Base-by-base conservation (phyloP, 23 tunicate species). In the Ciona savignyi region DNA sequence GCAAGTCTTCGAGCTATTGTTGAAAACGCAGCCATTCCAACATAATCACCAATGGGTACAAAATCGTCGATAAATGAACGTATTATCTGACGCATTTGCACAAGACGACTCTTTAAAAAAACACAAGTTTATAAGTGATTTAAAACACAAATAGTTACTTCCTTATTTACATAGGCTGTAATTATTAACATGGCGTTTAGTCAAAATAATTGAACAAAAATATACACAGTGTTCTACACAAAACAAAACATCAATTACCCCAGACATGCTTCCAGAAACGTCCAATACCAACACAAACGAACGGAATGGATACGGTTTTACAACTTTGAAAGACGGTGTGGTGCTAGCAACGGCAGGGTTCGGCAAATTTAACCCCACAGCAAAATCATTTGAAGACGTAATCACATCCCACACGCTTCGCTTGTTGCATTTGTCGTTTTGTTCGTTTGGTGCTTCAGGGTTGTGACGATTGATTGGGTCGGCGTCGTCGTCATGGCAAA, bases 211-310 rank as follows among this genome's bases (percentile, higher is more conserved):
- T n/a, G n/a, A n/a, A n/a, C n/a, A n/a, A n/a, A n/a, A n/a, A n/a
- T n/a, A n/a, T n/a, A n/a, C n/a, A n/a, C n/a, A n/a, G n/a, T n/a
- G n/a, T n/a, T n/a, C n/a, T n/a, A n/a, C n/a, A n/a, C n/a, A n/a
- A n/a, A n/a, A n/a, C n/a, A n/a, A n/a, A n/a, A n/a, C n/a, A n/a
- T 42, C 56, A 42, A 20, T 75, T 82, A 82, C 90, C 4, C 78
- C 83, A 70, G 29, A 51, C 90, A 84, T 84, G 78, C 90, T 84
- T 26, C 90, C 90, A 0, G 90, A 84, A 2, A 74, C 70, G 48
- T 84, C 90, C 68, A 84, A 30, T 48, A 84, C 90, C 34, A 84
- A 51, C 20, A 84, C 90, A 32, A 51, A 78, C 62, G 82, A 30
- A n/a, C 32, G 72, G 21, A 48, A 77, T 6, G 83, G 68, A 21